Percentiles rank a stretch among this genome's conserved stretches.
Conservation (phyloP, 2,113 vertebrate genomes). For the Lynx canadensis region DNA sequence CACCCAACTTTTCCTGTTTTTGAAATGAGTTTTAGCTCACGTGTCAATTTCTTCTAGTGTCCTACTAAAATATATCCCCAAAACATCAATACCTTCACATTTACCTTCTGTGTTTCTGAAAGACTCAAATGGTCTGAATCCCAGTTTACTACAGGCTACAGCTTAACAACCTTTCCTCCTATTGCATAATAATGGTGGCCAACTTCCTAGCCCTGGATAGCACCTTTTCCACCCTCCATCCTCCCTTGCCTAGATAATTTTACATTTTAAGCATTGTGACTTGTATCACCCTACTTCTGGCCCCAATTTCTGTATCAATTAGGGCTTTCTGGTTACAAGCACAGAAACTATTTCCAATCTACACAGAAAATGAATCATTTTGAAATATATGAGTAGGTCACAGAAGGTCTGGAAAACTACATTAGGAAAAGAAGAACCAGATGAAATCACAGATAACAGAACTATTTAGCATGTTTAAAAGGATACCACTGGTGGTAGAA, state of each 20-base stretch:
- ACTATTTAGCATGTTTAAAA: background rate
- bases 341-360: background rate
- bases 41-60: background rate
- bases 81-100: background rate
- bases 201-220: background rate
- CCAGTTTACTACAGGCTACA: background rate
- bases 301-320: background rate
- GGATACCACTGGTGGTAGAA: background rate
- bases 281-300: background rate
- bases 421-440: background rate
- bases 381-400: background rate
- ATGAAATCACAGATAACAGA: background rate
- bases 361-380: background rate
- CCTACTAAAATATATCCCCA: background rate
- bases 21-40: background rate
- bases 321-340: background rate
- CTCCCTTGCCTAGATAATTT: background rate
- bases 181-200: background rate
- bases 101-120: constrained; percentile 1
- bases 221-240: background rate
- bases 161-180: background rate
- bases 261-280: background rate
- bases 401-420: background rate
- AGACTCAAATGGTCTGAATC: background rate
- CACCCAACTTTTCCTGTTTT: background rate